Percentiles rank a stretch among this genome's conserved stretches.
Conservation (phyloP, 35 echinoderm and acorn worm species). For the Ptychodera flava region DNA sequence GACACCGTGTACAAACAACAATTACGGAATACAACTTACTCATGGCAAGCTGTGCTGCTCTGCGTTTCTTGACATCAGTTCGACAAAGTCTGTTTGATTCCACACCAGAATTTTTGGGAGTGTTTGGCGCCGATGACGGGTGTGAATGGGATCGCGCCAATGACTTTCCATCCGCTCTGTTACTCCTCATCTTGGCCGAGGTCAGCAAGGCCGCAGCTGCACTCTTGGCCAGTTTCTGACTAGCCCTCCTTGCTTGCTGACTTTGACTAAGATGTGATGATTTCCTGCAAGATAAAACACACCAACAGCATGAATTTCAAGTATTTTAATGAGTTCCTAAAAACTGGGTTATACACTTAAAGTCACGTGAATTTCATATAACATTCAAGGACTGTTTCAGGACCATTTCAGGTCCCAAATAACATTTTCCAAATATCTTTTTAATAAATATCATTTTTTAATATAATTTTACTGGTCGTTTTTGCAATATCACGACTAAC, state of each 20-base stretch:
- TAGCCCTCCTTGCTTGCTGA: not conserved
- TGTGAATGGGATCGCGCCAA: slow-evolving; percentile 52
- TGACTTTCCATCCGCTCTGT: slow-evolving; percentile 11
- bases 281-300: not conserved
- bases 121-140: slow-evolving; percentile 58
- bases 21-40: slow-evolving; percentile 49
- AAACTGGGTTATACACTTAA: too few relatives aligned
- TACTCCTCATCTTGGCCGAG: not conserved
- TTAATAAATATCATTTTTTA: too few relatives aligned
- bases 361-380: too few relatives aligned
- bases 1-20: too few relatives aligned
- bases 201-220: not conserved
- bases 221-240: not conserved
- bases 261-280: not conserved
- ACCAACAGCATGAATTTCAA: too few relatives aligned
- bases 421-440: too few relatives aligned
- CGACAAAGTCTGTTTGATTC: slow-evolving; percentile 53
- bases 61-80: slow-evolving; percentile 73
- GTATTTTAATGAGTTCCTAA: too few relatives aligned
- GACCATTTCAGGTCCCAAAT: too few relatives aligned
- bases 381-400: too few relatives aligned
- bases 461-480: too few relatives aligned
- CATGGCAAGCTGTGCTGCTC: slow-evolving; percentile 53
- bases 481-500: too few relatives aligned
- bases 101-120: slow-evolving; percentile 49